Evolutionary conservation across 2,113 vertebrate species (phyloP).

Genomic region (Campylomormyrus tamandua): DNA sequence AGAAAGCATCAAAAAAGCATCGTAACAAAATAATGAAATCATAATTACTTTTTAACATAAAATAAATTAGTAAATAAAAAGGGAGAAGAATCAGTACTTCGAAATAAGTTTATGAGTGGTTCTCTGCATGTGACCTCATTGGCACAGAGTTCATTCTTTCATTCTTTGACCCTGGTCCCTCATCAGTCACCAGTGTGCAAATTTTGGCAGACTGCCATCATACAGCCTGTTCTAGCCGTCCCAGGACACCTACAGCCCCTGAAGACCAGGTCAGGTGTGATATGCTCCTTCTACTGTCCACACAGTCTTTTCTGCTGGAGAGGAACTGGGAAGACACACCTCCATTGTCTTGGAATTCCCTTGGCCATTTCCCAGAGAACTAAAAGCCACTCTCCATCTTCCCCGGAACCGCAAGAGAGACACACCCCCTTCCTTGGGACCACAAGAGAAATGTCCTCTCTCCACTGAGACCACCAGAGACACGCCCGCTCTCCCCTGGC

Average conservation of each 20-base stretch:
- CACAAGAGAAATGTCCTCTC: neutral
- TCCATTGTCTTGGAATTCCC: neutral
- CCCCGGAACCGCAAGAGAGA: neutral
- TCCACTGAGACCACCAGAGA: neutral
- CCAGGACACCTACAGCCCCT: neutral
- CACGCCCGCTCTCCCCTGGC: neutral
- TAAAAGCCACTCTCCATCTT: neutral
- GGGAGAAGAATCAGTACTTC: neutral
- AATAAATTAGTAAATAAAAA: conserved; percentile 28
- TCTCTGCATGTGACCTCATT: conserved; percentile 5
- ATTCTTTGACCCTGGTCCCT: neutral
- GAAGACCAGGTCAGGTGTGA: neutral
- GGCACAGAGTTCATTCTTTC: conserved; percentile 11
- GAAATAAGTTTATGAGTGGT: neutral
- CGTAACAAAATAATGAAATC: conserved; percentile 33
- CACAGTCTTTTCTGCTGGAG: neutral
- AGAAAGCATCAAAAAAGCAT: conserved; percentile 14
- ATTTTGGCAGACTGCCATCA: neutral
- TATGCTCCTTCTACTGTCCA: neutral
- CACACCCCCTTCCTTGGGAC: neutral
- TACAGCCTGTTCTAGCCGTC: neutral
- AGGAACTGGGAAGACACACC: neutral
- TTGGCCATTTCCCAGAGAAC: neutral
- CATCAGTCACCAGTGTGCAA: neutral
- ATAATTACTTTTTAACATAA: conserved; percentile 40